These are phyloP conservation scores for Pammene fasciana DNA, from an alignment of 2,888 invertebrate genomes.

Conservation along the genomic window DNA sequence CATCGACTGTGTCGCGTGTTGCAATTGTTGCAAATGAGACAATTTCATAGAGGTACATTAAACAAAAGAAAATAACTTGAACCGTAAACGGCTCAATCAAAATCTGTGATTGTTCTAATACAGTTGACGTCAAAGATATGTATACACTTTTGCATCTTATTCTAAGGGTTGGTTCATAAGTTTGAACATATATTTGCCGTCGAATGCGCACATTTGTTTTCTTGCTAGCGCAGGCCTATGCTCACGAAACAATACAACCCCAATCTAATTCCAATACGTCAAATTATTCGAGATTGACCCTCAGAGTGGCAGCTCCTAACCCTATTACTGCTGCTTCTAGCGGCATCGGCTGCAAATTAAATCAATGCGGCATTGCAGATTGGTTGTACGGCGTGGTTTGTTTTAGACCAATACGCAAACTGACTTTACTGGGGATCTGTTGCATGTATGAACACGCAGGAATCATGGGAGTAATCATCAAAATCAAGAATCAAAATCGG, in stretches of 20 bases:
- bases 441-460: not conserved
- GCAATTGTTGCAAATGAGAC: too few relatives aligned
- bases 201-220: not conserved
- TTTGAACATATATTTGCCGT: too few relatives aligned
- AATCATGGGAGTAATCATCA: not conserved
- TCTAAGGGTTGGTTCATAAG: too few relatives aligned
- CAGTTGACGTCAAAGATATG: too few relatives aligned
- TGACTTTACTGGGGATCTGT: too few relatives aligned
- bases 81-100: too few relatives aligned
- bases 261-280: not conserved
- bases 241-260: not conserved
- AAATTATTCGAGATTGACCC: conserved; percentile 7
- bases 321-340: conserved; percentile 10
- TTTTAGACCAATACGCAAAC: not conserved
- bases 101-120: too few relatives aligned
- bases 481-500: too few relatives aligned
- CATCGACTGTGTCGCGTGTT: too few relatives aligned
- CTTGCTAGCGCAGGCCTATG: not conserved
- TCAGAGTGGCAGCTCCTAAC: conserved; percentile 9
- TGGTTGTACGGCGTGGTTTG: not conserved
- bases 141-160: too few relatives aligned
- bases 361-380: conserved; percentile 3
- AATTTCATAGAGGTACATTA: too few relatives aligned
- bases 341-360: conserved; percentile 3
- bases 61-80: too few relatives aligned